Percentiles rank a stretch among this genome's conserved stretches.
Conservation (phyloP, 2,113 vertebrate species). For the Bos taurus region DNA sequence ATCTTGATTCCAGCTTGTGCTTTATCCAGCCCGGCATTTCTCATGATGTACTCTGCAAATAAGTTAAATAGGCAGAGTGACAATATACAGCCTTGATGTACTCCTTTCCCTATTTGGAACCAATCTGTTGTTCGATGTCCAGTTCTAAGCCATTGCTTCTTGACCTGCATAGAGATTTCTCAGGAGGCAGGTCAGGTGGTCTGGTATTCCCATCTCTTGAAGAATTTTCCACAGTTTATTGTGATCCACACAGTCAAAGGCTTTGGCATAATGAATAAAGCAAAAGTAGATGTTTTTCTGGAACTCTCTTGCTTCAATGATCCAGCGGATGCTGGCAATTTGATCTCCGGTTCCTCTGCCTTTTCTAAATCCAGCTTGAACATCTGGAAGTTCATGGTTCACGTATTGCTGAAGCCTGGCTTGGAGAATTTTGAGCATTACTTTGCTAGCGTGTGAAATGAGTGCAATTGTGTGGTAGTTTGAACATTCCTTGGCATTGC, state of each 20-base stretch:
- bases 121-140: neutral
- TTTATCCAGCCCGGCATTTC: neutral
- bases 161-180: neutral
- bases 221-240: neutral
- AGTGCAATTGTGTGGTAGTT: neutral
- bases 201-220: neutral
- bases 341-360: neutral
- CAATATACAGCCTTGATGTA: neutral
- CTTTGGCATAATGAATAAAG: neutral
- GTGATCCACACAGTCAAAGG: neutral
- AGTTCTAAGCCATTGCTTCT: neutral
- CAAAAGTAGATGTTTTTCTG: neutral
- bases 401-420: neutral
- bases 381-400: neutral
- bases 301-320: neutral
- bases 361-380: neutral
- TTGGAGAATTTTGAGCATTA: neutral
- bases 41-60: neutral
- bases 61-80: neutral
- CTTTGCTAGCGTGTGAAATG: fast-evolving
- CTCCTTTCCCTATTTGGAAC: neutral
- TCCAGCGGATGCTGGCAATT: neutral
- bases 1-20: neutral
- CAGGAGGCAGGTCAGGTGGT: neutral
- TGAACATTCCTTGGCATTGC: neutral